A percentile compares a stretch with the other conserved stretches of the same genome.
Evolutionary conservation across 2,797 vertebrate species (phyloP).

Genomic region (Sylvia borin): DNA sequence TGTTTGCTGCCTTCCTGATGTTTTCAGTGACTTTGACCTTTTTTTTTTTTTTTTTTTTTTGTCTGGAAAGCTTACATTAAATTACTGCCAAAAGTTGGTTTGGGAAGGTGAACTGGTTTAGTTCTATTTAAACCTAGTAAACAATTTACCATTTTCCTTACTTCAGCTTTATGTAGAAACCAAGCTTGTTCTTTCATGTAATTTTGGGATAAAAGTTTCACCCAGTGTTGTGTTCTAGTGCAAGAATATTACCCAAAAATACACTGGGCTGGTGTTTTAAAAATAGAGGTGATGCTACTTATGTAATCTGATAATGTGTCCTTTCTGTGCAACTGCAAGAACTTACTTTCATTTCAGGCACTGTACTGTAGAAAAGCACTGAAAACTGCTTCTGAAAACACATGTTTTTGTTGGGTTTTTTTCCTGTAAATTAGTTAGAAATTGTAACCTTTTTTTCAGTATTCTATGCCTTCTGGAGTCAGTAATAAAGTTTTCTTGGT

Average conservation of each 20-base stretch:
- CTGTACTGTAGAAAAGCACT: neutral
- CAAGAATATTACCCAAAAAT: neutral
- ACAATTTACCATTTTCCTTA: constrained; percentile 16
- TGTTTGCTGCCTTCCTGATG: constrained; percentile 31
- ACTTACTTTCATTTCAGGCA: neutral
- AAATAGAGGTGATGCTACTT: constrained; percentile 6
- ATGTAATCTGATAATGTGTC: neutral
- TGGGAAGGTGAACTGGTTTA: constrained; percentile 28
- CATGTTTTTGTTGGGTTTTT: neutral
- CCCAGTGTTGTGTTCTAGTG: neutral
- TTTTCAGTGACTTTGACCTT: neutral
- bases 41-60: neutral
- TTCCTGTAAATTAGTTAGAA: neutral
- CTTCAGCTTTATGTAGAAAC: neutral
- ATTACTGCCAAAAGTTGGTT: constrained; percentile 5
- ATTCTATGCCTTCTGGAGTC: neutral
- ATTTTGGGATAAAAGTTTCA: neutral
- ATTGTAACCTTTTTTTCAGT: neutral
- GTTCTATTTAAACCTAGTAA: constrained; percentile 19
- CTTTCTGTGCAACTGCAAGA: neutral
- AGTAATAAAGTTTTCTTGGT: neutral
- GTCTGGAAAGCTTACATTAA: neutral
- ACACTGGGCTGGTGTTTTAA: neutral
- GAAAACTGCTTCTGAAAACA: neutral
- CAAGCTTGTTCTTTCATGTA: neutral